Conservation (phyloP, 2,888 invertebrate species). For the Cephalotes varians region DNA sequence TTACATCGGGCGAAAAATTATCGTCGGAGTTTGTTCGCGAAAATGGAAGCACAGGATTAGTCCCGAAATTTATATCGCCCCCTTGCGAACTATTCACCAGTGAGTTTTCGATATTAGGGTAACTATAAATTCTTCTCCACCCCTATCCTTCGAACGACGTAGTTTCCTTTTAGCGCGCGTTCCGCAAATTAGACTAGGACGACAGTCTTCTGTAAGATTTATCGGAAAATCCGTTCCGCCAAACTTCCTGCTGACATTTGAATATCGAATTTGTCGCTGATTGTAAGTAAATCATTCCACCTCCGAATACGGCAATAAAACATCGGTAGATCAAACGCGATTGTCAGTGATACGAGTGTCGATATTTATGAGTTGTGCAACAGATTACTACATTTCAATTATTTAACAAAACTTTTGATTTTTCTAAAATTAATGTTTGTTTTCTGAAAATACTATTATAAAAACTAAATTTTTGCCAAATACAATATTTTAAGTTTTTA, state of each 20-base stretch:
- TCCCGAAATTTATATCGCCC: constrained; percentile 74
- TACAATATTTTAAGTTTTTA: not conserved
- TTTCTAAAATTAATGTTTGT: not conserved
- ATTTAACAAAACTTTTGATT: not conserved
- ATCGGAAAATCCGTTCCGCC: constrained; percentile 65
- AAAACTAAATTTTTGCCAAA: not conserved
- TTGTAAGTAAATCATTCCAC: constrained; percentile 48
- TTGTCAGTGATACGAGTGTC: not conserved
- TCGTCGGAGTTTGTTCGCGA: constrained; percentile 65
- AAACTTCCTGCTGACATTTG: constrained; percentile 68
- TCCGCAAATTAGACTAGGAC: constrained; percentile 73
- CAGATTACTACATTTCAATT: constrained; percentile 4
- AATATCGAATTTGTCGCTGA: constrained; percentile 61
- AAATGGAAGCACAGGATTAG: constrained; percentile 70
- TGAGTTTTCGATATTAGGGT: constrained; percentile 75
- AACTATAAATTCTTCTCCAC: constrained; percentile 75
- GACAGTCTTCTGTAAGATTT: constrained; percentile 63
- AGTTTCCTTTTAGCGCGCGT: constrained; percentile 72
- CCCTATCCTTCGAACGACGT: constrained; percentile 71
- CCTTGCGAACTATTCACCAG: constrained; percentile 69
- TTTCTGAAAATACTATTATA: not conserved
- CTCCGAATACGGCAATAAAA: not conserved
- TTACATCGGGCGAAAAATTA: constrained; percentile 72
- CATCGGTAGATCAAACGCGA: not conserved
- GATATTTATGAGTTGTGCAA: not conserved